Percentiles rank a stretch among this genome's conserved stretches.
phyloP scores from a whole-genome alignment of 2,888 invertebrate genomes.

The Rugalucina vietnamica region DNA sequence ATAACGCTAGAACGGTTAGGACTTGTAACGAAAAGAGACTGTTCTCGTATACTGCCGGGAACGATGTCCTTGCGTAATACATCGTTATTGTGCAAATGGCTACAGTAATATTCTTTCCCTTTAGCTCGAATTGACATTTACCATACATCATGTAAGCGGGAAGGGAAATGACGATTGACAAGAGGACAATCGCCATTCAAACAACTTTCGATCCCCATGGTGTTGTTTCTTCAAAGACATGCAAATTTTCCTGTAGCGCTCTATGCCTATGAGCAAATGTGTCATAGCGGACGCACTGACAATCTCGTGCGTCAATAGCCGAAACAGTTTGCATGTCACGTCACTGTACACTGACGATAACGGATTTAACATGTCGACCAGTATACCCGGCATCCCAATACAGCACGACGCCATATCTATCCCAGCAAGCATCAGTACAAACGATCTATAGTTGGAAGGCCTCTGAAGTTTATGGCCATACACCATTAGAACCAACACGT shows the following conservation, averaged over 20 bases:
- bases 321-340: background rate
- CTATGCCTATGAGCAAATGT: constrained; percentile 12
- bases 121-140: too few relatives aligned
- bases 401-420: background rate
- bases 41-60: background rate
- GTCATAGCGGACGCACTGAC: background rate
- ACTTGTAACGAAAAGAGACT: background rate
- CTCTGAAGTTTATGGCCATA: background rate
- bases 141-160: background rate
- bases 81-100: background rate
- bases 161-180: background rate
- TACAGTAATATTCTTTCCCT: background rate
- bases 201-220: background rate
- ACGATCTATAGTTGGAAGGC: background rate
- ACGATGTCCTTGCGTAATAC: background rate
- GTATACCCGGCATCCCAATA: background rate
- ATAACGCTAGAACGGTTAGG: background rate
- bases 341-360: background rate
- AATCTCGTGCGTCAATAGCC: background rate
- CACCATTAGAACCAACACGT: background rate
- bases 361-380: background rate
- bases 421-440: constrained; percentile 3
- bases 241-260: constrained; percentile 14
- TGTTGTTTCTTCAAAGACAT: background rate
- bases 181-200: background rate